Percentiles rank a stretch among this genome's conserved stretches.
These are phyloP conservation scores for Sipha maydis DNA, from an alignment of 2,888 invertebrate species.

Conservation along the genomic window DNA sequence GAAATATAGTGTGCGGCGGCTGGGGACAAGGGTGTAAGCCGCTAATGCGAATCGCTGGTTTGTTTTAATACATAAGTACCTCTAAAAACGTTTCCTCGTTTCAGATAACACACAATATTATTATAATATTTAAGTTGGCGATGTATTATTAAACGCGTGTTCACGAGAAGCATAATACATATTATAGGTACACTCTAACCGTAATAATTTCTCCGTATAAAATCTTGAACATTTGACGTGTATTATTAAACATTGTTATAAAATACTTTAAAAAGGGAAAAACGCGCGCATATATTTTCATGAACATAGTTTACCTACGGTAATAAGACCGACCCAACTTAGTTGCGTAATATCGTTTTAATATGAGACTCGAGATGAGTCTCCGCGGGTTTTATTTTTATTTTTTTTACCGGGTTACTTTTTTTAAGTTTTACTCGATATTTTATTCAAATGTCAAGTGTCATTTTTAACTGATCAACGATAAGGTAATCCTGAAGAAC, in stretches of 20 bases:
- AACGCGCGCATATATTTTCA: neutral
- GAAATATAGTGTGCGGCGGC: neutral
- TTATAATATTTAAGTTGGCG: neutral
- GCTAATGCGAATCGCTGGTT: neutral
- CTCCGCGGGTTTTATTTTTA: neutral
- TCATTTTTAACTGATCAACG: conserved; percentile 39
- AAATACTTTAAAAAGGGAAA: neutral
- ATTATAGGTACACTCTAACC: neutral
- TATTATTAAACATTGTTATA: conserved; percentile 15
- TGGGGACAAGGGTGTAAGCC: neutral
- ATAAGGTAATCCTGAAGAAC: conserved; percentile 8
- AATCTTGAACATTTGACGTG: conserved; percentile 34
- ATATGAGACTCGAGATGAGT: conserved; percentile 8
- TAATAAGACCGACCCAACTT: neutral
- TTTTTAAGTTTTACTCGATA: conserved; percentile 24
- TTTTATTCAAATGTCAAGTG: conserved; percentile 36
- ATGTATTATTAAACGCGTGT: neutral
- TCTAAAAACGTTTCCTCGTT: neutral
- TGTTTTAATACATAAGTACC: neutral
- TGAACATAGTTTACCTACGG: neutral
- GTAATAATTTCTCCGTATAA: neutral
- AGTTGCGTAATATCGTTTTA: neutral
- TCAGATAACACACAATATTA: neutral
- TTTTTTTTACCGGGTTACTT: too few species aligned
- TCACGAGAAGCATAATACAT: neutral